Conservation (phyloP, 2,888 invertebrate species). For the Meliscaeva auricollis region DNA sequence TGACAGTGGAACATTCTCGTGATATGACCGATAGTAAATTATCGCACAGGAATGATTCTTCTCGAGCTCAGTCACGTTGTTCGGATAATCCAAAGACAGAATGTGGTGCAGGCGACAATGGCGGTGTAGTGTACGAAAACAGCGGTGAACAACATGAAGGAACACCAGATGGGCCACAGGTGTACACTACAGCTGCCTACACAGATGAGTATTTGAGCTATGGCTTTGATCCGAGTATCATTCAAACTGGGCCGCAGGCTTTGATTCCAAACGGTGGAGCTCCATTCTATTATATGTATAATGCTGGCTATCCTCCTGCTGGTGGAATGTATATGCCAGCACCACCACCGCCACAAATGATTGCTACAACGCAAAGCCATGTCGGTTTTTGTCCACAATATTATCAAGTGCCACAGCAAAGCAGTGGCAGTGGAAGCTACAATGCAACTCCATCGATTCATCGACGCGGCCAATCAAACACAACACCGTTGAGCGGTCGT, state of each 20-base stretch:
- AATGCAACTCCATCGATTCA: conserved; percentile 56
- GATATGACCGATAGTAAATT: conserved; percentile 63
- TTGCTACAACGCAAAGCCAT: conserved; percentile 51
- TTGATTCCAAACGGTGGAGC: conserved; percentile 73
- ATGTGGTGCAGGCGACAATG: conserved; percentile 20
- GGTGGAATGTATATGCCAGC: conserved; percentile 76
- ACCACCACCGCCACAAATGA: conserved; percentile 62
- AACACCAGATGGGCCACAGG: conserved; percentile 72
- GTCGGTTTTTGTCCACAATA: conserved; percentile 62
- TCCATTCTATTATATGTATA: conserved; percentile 74
- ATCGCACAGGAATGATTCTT: conserved; percentile 59
- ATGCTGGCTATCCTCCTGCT: conserved; percentile 60
- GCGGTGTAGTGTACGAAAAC: conserved; percentile 20
- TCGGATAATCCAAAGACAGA: conserved; percentile 50
- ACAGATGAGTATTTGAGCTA: conserved; percentile 78
- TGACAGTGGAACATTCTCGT: conserved; percentile 78
- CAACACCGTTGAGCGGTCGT: conserved; percentile 74
- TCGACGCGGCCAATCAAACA: conserved; percentile 59
- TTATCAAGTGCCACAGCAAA: conserved; percentile 43
- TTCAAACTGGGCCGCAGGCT: conserved; percentile 74
- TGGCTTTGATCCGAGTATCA: conserved; percentile 76
- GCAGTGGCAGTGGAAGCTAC: conserved; percentile 36
- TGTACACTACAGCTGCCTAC: conserved; percentile 76
- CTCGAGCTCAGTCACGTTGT: conserved; percentile 60
- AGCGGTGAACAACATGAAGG: conserved; percentile 24